Evolutionary conservation across 2,113 vertebrate genomes (phyloP).

Genomic region (Megaceryle torquata): DNA sequence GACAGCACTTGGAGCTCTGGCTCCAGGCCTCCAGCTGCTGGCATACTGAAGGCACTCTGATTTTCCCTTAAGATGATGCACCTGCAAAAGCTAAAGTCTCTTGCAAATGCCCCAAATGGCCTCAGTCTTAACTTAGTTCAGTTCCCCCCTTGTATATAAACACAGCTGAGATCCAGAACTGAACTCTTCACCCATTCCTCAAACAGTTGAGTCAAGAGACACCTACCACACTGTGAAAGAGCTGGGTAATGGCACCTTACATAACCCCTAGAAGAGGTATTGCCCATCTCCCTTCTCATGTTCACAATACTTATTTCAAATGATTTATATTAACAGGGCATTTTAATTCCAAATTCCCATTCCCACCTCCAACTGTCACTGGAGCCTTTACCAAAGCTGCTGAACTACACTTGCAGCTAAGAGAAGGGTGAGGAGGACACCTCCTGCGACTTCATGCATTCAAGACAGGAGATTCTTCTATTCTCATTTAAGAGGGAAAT

Average conservation of each 20-base stretch:
- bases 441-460: neutral
- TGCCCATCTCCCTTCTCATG: neutral
- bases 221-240: fast-evolving
- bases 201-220: neutral
- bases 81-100: neutral
- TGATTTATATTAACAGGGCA: too few species aligned
- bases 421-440: neutral
- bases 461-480: neutral
- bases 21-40: neutral
- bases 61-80: neutral
- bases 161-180: neutral
- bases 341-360: neutral
- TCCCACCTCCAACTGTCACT: neutral
- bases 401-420: neutral
- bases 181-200: neutral
- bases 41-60: neutral
- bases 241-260: neutral
- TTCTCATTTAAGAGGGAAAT: neutral
- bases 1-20: neutral
- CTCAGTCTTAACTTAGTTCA: neutral
- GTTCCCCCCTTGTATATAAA: neutral
- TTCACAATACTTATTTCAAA: neutral
- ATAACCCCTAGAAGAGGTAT: fast-evolving
- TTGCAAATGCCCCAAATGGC: fast-evolving
- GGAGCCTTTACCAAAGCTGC: neutral